These are phyloP conservation scores for Chlorops oryzae DNA, from an alignment of 1,140 invertebrate species.

Conservation along the genomic window DNA sequence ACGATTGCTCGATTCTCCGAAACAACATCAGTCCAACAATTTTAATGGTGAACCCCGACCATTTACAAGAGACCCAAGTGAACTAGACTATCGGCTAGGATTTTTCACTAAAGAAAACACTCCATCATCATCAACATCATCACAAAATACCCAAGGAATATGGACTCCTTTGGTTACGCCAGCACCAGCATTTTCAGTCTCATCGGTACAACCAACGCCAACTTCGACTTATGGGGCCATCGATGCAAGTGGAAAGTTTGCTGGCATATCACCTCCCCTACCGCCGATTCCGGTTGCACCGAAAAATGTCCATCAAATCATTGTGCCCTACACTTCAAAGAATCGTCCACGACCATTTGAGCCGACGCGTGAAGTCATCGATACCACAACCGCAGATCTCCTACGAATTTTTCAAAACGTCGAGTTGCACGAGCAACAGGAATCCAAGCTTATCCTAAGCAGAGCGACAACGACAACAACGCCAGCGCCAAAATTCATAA, in stretches of 20 bases:
- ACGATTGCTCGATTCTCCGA: conserved; percentile 38
- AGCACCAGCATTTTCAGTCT: conserved; percentile 1
- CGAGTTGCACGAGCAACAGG: conserved; percentile 45
- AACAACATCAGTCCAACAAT: conserved; percentile 23
- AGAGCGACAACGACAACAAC: conserved; percentile 27
- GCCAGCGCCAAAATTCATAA: conserved; percentile 32
- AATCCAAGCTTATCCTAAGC: conserved; percentile 42
- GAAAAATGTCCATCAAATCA: conserved; percentile 63
- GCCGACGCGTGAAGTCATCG: conserved; percentile 25
- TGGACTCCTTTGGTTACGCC: conserved; percentile 4
- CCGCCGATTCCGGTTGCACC: conserved; percentile 38
- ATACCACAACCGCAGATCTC: conserved; percentile 31
- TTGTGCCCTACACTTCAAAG: conserved; percentile 68
- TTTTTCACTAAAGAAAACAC: neutral
- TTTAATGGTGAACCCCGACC: conserved; percentile 24
- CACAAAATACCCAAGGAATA: neutral
- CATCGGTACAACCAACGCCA: conserved; percentile 30
- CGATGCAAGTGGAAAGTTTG: conserved; percentile 37
- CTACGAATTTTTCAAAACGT: no score
- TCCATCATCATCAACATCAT: neutral
- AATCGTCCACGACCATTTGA: conserved; percentile 55
- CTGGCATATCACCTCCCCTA: conserved; percentile 41
- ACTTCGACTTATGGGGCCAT: conserved; percentile 43
- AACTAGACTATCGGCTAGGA: conserved; percentile 24
- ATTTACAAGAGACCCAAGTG: conserved; percentile 37